Evolutionary conservation across 2,888 invertebrate species (phyloP).

Genomic region (Drosophila prostipennis): DNA sequence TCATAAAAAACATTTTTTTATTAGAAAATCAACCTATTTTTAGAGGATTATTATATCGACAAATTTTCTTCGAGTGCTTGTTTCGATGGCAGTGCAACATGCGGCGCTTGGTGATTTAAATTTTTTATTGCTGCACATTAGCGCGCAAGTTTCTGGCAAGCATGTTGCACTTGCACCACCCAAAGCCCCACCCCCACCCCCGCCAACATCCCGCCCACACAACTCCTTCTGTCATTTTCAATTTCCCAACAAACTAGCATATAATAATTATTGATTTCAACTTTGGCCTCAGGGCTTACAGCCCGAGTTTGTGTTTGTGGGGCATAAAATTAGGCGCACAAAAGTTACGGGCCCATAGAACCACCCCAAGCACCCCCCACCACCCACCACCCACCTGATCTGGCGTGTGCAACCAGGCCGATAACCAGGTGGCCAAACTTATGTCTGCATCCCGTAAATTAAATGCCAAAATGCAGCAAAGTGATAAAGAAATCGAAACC

Average conservation of each 20-base stretch:
- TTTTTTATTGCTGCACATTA: conserved; percentile 71
- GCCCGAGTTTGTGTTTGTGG: conserved; percentile 6
- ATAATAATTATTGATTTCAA: conserved; percentile 76
- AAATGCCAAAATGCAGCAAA: conserved; percentile 7
- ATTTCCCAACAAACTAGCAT: conserved; percentile 51
- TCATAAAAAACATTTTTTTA: no score
- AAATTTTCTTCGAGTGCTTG: conserved; percentile 23
- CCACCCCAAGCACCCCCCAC: background rate
- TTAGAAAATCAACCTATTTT: no score
- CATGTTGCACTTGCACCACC: conserved; percentile 67
- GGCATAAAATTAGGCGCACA: conserved; percentile 59
- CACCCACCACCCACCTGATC: conserved; percentile 5
- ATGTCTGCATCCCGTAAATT: conserved; percentile 26
- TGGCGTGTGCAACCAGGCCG: conserved; percentile 37
- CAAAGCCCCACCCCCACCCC: background rate
- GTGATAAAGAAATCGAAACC: conserved; percentile 27
- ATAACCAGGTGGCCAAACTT: conserved; percentile 44
- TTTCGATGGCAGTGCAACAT: conserved; percentile 57
- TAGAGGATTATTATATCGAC: no score
- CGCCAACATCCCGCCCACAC: background rate
- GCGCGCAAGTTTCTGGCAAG: conserved; percentile 74
- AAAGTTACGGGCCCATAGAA: conserved; percentile 6
- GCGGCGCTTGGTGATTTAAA: conserved; percentile 64
- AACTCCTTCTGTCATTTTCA: conserved; percentile 51
- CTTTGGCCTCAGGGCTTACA: conserved; percentile 47